phyloP scores from a whole-genome alignment of 2,113 vertebrate genomes.

The Mystacornis crossleyi region DNA sequence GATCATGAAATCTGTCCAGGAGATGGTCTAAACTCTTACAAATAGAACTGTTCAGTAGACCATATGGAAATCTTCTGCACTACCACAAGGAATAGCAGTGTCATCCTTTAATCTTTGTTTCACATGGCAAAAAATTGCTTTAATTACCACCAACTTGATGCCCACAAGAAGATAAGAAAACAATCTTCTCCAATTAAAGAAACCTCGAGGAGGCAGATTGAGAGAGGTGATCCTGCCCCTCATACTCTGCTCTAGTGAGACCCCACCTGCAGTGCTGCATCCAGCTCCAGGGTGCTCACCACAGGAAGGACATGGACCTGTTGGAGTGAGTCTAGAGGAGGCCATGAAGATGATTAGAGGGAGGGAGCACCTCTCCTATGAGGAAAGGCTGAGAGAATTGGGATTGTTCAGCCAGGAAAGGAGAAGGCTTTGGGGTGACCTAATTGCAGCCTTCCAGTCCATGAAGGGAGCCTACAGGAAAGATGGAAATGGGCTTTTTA shows the following conservation, averaged over 20 bases:
- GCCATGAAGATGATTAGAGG: neutral
- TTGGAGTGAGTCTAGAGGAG: neutral
- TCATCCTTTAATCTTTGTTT: neutral
- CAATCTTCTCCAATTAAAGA: neutral
- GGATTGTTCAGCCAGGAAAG: neutral
- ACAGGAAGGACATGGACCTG: neutral
- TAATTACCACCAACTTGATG: neutral
- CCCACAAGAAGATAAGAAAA: neutral
- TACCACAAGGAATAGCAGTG: neutral
- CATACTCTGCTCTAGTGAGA: neutral
- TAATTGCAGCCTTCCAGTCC: neutral
- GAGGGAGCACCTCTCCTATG: neutral
- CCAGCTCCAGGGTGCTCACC: neutral
- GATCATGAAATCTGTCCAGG: neutral
- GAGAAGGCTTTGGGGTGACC: neutral
- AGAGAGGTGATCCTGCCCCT: neutral
- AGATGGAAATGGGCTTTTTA: neutral
- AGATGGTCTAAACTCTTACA: neutral
- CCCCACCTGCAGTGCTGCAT: neutral
- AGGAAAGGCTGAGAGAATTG: neutral
- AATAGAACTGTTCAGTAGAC: neutral
- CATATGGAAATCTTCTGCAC: neutral
- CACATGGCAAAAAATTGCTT: neutral
- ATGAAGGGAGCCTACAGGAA: neutral
- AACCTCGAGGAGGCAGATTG: neutral